A percentile compares a stretch with the other conserved stretches of the same genome.
These are phyloP conservation scores for Myrmecophaga tridactyla DNA, from an alignment of 2,113 vertebrate species.

Conservation along the genomic window DNA sequence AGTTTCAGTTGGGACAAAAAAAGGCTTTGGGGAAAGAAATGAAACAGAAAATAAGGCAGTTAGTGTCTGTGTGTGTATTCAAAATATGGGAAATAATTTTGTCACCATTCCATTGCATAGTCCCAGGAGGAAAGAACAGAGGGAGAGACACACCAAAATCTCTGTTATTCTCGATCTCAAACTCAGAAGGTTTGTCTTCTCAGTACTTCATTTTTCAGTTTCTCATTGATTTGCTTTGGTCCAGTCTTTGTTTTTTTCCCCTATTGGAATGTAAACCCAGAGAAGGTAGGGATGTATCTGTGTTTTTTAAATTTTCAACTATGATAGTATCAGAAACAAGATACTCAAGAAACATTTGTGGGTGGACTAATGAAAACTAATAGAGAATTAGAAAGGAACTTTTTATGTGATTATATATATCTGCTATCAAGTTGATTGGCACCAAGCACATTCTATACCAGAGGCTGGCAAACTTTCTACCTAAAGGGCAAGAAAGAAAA, in stretches of 20 bases:
- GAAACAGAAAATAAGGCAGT: slow-evolving; percentile 50
- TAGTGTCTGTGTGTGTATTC: background rate
- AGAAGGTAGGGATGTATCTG: background rate
- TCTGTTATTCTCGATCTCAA: background rate
- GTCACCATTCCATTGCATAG: slow-evolving; percentile 4
- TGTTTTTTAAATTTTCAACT: background rate
- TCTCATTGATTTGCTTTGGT: background rate
- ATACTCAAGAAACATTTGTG: background rate
- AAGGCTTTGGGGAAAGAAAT: slow-evolving; percentile 3
- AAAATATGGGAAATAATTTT: slow-evolving; percentile 50
- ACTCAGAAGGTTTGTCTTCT: background rate
- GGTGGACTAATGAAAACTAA: background rate
- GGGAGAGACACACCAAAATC: background rate
- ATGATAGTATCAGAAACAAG: background rate
- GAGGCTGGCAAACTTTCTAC: background rate
- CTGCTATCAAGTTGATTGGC: background rate
- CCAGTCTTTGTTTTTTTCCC: background rate
- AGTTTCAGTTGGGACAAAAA: background rate
- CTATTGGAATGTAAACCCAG: background rate
- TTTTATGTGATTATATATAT: background rate
- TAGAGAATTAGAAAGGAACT: background rate
- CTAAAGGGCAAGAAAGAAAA: background rate
- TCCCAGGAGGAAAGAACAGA: background rate
- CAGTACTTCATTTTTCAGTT: background rate
- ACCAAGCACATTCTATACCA: background rate